A percentile compares a stretch with the other conserved stretches of the same genome.
Conservation (phyloP, 2,113 vertebrate genomes). For the Deroptyus accipitrinus region DNA sequence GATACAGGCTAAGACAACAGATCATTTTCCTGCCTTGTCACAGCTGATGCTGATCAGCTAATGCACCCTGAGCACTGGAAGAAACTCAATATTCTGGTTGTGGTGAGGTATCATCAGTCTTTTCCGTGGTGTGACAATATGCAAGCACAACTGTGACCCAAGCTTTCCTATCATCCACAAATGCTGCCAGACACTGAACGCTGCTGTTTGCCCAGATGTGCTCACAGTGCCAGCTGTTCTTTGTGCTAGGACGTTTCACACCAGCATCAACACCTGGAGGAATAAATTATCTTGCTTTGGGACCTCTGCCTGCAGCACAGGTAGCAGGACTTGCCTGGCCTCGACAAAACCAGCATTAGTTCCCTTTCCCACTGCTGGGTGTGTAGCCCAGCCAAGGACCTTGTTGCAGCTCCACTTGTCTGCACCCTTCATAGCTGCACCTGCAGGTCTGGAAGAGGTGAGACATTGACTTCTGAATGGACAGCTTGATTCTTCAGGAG, state of each 20-base stretch:
- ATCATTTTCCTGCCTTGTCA: neutral
- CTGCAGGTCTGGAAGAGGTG: neutral
- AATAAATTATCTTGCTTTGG: neutral
- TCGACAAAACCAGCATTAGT: neutral
- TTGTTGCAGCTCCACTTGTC: neutral
- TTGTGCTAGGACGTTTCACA: neutral
- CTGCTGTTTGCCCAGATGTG: neutral
- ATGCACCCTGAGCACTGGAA: neutral
- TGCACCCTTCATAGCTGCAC: neutral
- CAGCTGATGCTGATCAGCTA: neutral
- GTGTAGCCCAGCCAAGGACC: neutral
- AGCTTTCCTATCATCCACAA: neutral
- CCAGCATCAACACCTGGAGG: neutral
- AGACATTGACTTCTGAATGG: neutral
- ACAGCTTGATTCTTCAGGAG: neutral
- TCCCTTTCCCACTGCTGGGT: neutral
- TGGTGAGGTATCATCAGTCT: neutral
- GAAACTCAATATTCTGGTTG: neutral
- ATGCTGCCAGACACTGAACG: neutral
- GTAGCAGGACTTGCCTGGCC: neutral
- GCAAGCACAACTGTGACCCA: neutral
- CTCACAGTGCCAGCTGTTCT: neutral
- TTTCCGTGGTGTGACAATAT: neutral
- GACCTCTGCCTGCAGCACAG: neutral
- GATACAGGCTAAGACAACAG: neutral